phyloP scores from a whole-genome alignment of 2,888 invertebrate species.

The Euproctis similis region DNA sequence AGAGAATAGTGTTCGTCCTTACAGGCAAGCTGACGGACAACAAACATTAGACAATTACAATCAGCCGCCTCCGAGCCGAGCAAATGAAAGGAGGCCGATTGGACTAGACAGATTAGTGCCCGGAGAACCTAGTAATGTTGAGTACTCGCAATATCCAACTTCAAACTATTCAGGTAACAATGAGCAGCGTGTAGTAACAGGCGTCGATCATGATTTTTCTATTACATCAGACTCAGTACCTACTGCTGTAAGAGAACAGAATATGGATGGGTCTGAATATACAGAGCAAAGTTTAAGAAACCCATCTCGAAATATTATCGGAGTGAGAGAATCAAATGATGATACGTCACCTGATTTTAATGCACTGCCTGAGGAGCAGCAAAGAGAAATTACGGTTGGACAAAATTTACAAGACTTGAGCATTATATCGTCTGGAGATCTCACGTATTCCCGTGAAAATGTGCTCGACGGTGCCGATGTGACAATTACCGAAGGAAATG shows the following conservation, averaged over 20 bases:
- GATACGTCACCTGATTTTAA: slow-evolving; percentile 38
- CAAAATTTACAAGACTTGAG: slow-evolving; percentile 73
- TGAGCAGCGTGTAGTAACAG: slow-evolving; percentile 73
- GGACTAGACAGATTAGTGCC: slow-evolving; percentile 78
- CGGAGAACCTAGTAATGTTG: slow-evolving; percentile 75
- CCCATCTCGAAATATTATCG: slow-evolving; percentile 40
- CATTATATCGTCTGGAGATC: slow-evolving; percentile 46
- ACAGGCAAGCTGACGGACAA: slow-evolving; percentile 63
- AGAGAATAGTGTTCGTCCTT: slow-evolving; percentile 47
- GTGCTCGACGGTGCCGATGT: slow-evolving; percentile 67
- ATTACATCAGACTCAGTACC: slow-evolving; percentile 41
- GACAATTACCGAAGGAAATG: slow-evolving; percentile 32
- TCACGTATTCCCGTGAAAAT: slow-evolving; percentile 61
- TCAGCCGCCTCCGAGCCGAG: slow-evolving; percentile 36
- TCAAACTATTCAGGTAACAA: slow-evolving; percentile 50
- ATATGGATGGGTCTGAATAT: slow-evolving; percentile 65
- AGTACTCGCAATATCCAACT: slow-evolving; percentile 50
- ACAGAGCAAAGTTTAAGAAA: slow-evolving; percentile 44
- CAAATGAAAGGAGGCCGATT: slow-evolving; percentile 59
- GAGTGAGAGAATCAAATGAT: slow-evolving; percentile 34
- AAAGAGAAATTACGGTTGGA: slow-evolving; percentile 75
- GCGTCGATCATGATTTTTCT: slow-evolving; percentile 65
- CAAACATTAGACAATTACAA: slow-evolving; percentile 48
- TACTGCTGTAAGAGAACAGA: slow-evolving; percentile 53
- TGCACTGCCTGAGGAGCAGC: slow-evolving; percentile 46